Percentiles rank a stretch among this genome's conserved stretches.
Evolutionary conservation across 30 jellyfish, hydroid and myxozoan species (phyloP).

Genomic region (Aurelia coerulea): DNA sequence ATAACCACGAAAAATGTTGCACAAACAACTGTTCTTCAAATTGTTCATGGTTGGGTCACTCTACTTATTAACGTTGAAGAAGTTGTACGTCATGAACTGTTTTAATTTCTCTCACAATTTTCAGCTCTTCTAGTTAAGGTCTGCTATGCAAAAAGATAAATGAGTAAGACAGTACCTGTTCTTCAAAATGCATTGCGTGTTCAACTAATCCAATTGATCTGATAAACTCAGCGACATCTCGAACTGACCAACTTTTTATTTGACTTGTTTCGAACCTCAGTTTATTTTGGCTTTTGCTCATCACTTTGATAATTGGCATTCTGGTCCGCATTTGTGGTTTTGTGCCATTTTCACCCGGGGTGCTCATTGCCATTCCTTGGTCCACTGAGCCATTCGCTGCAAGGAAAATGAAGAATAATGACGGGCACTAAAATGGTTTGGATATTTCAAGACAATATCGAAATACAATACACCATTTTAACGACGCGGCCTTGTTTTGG

Average conservation of each 20-base stretch:
- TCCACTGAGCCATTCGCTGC: neutral
- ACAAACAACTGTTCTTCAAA: no score
- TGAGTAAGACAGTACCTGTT: slow-evolving; percentile 53
- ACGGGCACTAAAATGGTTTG: no score
- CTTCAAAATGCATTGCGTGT: slow-evolving; percentile 82
- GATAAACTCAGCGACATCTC: slow-evolving; percentile 86
- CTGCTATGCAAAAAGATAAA: no score
- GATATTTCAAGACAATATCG: no score
- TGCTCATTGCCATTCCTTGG: slow-evolving; percentile 3
- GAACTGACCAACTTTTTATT: slow-evolving; percentile 80
- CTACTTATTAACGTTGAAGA: no score
- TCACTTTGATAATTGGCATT: slow-evolving; percentile 57
- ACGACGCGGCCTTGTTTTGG: no score
- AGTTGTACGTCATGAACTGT: no score
- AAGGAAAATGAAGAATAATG: neutral
- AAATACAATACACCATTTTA: no score
- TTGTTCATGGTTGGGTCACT: no score
- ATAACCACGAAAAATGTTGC: no score
- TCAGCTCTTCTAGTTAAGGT: no score
- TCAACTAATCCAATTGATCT: slow-evolving; percentile 80
- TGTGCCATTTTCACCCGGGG: neutral
- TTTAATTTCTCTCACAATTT: no score
- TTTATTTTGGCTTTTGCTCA: slow-evolving; percentile 32
- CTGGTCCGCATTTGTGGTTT: slow-evolving; percentile 17
- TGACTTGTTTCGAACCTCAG: slow-evolving; percentile 56